Evolutionary conservation across 2,113 vertebrate species (phyloP).

Genomic region (Lates calcarifer): DNA sequence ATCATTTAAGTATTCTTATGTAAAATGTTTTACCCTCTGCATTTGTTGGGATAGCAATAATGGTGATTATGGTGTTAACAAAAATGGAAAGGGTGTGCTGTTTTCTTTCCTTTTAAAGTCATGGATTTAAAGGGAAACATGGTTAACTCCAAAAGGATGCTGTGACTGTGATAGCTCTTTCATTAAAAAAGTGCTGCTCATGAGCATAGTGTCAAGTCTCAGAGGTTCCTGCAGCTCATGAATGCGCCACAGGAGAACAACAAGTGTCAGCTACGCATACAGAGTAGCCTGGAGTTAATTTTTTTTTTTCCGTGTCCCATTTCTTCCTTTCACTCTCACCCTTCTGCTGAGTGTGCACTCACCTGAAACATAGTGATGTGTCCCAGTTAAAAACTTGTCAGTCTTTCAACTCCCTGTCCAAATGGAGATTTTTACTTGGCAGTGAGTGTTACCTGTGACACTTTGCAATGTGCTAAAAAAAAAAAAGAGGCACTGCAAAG

Average conservation of each 20-base stretch:
- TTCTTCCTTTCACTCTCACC: slow-evolving; percentile 30
- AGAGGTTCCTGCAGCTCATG: slow-evolving; percentile 22
- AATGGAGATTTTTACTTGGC: slow-evolving; percentile 8
- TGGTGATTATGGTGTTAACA: not conserved
- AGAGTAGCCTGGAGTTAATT: slow-evolving; percentile 2
- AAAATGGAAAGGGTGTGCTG: not conserved
- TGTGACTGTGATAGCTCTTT: not conserved
- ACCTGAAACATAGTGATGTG: slow-evolving; percentile 21
- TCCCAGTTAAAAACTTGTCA: slow-evolving; percentile 44
- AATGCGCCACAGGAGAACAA: slow-evolving; percentile 28
- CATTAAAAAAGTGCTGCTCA: not conserved
- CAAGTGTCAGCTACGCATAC: slow-evolving; percentile 18
- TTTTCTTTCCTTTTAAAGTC: not conserved
- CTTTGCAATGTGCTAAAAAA: not conserved
- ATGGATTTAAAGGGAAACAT: not conserved
- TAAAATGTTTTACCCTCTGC: slow-evolving; percentile 7
- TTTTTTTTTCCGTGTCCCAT: slow-evolving; percentile 19
- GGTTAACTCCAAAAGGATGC: not conserved
- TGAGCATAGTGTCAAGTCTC: not conserved
- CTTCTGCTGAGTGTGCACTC: slow-evolving; percentile 35
- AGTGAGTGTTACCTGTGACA: not conserved
- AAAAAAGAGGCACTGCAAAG: not conserved
- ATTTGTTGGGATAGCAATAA: not conserved
- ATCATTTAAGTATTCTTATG: not conserved
- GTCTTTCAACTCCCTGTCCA: not conserved